These are phyloP conservation scores for Phalacrocorax aristotelis DNA, from an alignment of 2,113 vertebrate species.

Conservation along the genomic window DNA sequence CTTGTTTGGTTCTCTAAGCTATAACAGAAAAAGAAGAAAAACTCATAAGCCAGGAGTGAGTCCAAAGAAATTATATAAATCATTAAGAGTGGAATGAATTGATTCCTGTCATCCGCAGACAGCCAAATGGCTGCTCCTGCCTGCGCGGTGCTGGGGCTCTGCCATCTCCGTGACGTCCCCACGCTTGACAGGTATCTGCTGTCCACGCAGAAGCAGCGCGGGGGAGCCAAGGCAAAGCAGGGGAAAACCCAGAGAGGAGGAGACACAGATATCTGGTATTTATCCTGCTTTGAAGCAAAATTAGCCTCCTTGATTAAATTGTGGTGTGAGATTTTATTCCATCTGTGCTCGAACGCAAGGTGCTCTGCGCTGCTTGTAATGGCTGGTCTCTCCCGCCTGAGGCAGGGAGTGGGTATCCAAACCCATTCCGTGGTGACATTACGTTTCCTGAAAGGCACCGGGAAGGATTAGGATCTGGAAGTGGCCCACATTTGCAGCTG, in stretches of 20 bases:
- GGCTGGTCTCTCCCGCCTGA: background rate
- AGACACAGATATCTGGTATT: background rate
- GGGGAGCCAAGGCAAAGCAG: background rate
- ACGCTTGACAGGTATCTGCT: background rate
- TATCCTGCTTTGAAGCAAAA: background rate
- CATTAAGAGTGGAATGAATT: slow-evolving; percentile 4
- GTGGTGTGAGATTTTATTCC: background rate
- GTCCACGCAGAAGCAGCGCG: rapidly evolving
- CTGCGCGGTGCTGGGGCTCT: background rate
- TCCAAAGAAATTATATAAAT: slow-evolving; percentile 36
- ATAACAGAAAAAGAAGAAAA: slow-evolving; percentile 16
- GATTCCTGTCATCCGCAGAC: slow-evolving; percentile 16
- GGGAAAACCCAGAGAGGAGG: background rate
- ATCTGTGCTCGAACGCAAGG: rapidly evolving
- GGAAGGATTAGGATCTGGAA: background rate
- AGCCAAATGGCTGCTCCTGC: background rate
- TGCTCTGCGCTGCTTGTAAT: background rate
- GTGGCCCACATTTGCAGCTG: background rate
- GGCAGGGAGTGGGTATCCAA: background rate
- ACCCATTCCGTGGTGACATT: background rate
- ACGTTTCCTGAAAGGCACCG: background rate
- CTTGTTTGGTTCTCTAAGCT: background rate
- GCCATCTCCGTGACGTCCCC: background rate
- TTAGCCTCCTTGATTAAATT: background rate
- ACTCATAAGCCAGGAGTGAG: background rate